Evolutionary conservation across 2,888 invertebrate species (phyloP), one percentile per base, ranked within the genome.

Genomic region (Eupithecia inturbata): DNA sequence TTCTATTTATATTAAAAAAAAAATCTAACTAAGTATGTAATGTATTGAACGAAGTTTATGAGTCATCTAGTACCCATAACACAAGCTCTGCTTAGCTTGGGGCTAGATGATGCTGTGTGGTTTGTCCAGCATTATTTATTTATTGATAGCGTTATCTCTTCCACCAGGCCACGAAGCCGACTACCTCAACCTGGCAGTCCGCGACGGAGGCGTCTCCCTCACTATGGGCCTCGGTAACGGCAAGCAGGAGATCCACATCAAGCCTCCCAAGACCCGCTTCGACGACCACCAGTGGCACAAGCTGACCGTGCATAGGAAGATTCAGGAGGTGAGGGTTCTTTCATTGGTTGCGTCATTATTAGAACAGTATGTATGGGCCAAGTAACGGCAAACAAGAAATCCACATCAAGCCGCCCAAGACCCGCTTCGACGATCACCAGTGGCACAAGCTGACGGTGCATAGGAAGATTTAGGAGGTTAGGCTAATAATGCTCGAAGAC

Each of bases 251-350:
- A 96, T 98, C 95, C 97, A 97, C 87, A 97, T 98, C 84, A 98
- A 97, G 88, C 98, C 98, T 0, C 96, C 97, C 67, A 97, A 97
- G 91, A 97, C 98, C 39, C 96, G 98, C 68, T 98, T 99, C 89
- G 98, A 99, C 88, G 99, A 99, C 92, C 98, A 99, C 91, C 98
- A 98, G 89, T 99, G 99, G 99, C 99, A 99, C 91, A 98, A 97
- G 91, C 96, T 99, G 72, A 96, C 97, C 72, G 97, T 99, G 4
- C 97, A 98, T 86, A 95, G 99, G 76, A 96, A 97, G 86, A 97
- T 99, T 82, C 98, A 98, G 91, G 98, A 98, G 96, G 98, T 98
- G 90, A 85, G 82, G 12, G 26, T 12, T 57, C 9, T 57, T 12
- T 49, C 9, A 10, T 49, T 49, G n/a, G 41, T 41, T 45, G 45